A percentile compares a stretch with the other conserved stretches of the same genome.
Evolutionary conservation across 1,140 invertebrate genomes (phyloP).

Genomic region (Eulimnadia texana): DNA sequence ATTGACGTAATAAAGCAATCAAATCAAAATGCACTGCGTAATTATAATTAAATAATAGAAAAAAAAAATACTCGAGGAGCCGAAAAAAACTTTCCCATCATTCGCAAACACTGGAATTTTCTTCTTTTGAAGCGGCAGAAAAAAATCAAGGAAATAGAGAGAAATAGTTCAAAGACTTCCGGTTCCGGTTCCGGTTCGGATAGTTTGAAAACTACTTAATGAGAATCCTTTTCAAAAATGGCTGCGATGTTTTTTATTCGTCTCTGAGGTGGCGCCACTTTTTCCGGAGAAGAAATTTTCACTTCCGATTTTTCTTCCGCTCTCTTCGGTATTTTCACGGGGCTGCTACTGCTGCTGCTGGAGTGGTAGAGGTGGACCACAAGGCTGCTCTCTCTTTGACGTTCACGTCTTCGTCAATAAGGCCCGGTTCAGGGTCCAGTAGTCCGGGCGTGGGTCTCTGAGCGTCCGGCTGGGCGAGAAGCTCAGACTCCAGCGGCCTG

Average conservation of each 20-base stretch:
- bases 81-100: too few relatives aligned
- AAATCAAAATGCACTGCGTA: too few relatives aligned
- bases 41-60: too few relatives aligned
- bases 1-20: too few relatives aligned
- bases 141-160: too few relatives aligned
- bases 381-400: conserved; percentile 24
- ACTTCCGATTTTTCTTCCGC: neutral
- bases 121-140: too few relatives aligned
- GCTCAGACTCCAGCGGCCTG: conserved; percentile 21
- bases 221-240: conserved; percentile 41
- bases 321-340: conserved; percentile 9
- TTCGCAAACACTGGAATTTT: too few relatives aligned
- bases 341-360: neutral
- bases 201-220: neutral
- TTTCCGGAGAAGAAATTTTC: conserved; percentile 13
- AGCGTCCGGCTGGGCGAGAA: neutral
- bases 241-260: conserved; percentile 62
- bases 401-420: conserved; percentile 24
- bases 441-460: conserved; percentile 5
- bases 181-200: too few relatives aligned
- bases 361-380: conserved; percentile 17
- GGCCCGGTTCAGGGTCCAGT: neutral
- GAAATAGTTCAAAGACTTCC: too few relatives aligned
- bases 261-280: conserved; percentile 40
- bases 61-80: too few relatives aligned